Evolutionary conservation across 2,797 vertebrate species (phyloP).

Genomic region (Sebastes matsubarae): DNA sequence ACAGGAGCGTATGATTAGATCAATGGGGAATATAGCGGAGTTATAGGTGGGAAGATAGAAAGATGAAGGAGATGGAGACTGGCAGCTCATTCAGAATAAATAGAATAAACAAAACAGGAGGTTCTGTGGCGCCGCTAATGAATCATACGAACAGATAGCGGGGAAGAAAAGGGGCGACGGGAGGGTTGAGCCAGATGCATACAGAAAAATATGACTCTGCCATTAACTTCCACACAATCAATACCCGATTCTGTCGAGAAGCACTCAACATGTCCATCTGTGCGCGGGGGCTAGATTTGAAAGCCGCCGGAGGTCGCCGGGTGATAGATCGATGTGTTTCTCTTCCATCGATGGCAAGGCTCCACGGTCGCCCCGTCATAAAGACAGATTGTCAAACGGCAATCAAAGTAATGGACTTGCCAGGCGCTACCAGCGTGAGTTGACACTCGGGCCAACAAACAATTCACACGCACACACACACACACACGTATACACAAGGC

Average conservation of each 20-base stretch:
- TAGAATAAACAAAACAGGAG: conserved; percentile 64
- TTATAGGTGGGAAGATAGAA: conserved; percentile 45
- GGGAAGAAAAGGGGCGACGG: conserved; percentile 53
- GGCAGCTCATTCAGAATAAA: conserved; percentile 51
- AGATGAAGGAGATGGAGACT: conserved; percentile 43
- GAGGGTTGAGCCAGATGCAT: conserved; percentile 60
- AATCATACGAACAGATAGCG: conserved; percentile 69
- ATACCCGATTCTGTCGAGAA: conserved; percentile 78
- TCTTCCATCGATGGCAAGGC: conserved; percentile 76
- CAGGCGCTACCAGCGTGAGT: conserved; percentile 54
- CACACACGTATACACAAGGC: not conserved
- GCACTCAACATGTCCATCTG: conserved; percentile 81
- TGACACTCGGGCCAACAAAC: conserved; percentile 65
- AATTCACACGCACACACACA: conserved; percentile 17
- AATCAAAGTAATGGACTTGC: conserved; percentile 83
- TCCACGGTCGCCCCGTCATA: conserved; percentile 78
- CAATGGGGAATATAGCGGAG: conserved; percentile 57
- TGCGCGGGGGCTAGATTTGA: conserved; percentile 71
- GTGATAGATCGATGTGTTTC: conserved; percentile 84
- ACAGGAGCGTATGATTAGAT: conserved; percentile 56
- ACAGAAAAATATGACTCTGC: conserved; percentile 76
- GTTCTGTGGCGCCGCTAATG: conserved; percentile 58
- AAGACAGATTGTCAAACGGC: conserved; percentile 84
- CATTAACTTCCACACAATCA: conserved; percentile 82
- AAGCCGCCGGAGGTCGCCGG: conserved; percentile 77